Evolutionary conservation across 2,888 invertebrate genomes (phyloP).

Genomic region (Formica aserva): DNA sequence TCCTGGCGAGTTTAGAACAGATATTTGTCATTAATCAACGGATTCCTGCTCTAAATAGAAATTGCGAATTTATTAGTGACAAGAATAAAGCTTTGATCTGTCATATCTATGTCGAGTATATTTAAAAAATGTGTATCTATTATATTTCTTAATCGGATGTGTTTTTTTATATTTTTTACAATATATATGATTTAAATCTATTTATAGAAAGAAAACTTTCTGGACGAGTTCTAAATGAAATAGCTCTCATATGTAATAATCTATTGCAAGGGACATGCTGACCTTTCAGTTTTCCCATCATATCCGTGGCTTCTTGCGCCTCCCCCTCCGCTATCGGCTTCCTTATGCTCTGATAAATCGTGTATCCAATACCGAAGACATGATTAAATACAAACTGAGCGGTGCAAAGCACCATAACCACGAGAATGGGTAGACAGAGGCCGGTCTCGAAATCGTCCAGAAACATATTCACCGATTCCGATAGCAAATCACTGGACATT

Average conservation of each 20-base stretch:
- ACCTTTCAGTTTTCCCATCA: conserved; percentile 66
- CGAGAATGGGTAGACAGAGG: conserved; percentile 80
- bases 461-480: conserved; percentile 77
- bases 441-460: conserved; percentile 80
- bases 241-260: not conserved
- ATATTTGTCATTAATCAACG: conserved; percentile 20
- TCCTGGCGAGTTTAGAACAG: conserved; percentile 29
- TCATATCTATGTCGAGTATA: not conserved
- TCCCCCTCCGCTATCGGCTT: conserved; percentile 13
- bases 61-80: not conserved
- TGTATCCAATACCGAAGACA: conserved; percentile 70
- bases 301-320: not conserved
- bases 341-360: conserved; percentile 60
- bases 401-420: conserved; percentile 80
- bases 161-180: not conserved
- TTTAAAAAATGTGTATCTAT: not conserved
- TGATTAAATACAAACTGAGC: conserved; percentile 80
- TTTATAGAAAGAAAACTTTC: not conserved
- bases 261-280: not conserved
- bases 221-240: conserved; percentile 8
- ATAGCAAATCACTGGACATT: conserved; percentile 78
- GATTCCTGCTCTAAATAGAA: not conserved
- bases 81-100: not conserved
- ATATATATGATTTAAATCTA: not conserved
- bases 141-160: not conserved